Conservation (phyloP, 30 jellyfish, hydroid and myxozoan genomes). For the Aurelia aurita complex sp. Pacific region DNA sequence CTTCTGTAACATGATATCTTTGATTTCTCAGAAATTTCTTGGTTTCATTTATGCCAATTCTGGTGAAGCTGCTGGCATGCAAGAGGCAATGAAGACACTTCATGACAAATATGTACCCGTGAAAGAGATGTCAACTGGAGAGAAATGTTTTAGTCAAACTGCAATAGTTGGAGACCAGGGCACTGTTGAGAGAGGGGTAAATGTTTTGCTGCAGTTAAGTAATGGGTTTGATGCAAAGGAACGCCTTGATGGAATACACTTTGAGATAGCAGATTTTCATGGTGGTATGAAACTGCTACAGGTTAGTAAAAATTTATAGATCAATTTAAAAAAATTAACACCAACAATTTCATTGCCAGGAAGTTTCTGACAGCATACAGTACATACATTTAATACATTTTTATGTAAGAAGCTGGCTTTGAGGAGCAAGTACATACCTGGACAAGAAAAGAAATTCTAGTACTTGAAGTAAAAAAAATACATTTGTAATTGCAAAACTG, state of each 20-base stretch:
- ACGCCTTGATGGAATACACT: constrained; percentile 22
- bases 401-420: too few relatives aligned
- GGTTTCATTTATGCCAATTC: constrained; percentile 20
- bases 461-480: too few relatives aligned
- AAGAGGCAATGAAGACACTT: background rate
- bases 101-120: background rate
- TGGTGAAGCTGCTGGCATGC: constrained; percentile 38
- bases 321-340: background rate
- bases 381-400: too few relatives aligned
- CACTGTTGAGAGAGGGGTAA: constrained; percentile 40
- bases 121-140: too few relatives aligned
- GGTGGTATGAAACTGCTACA: constrained; percentile 31
- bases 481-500: too few relatives aligned
- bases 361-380: too few relatives aligned
- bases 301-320: background rate
- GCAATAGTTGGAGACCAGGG: constrained; percentile 15
- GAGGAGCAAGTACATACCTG: too few relatives aligned
- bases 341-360: too few relatives aligned
- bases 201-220: constrained; percentile 5
- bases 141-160: background rate
- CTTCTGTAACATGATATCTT: background rate
- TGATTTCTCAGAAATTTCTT: constrained; percentile 12
- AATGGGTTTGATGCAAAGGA: constrained; percentile 38
- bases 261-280: constrained; percentile 46
- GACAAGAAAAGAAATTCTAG: too few relatives aligned